phyloP scores from a whole-genome alignment of 2,797 vertebrate species.

The Leuciscus waleckii region DNA sequence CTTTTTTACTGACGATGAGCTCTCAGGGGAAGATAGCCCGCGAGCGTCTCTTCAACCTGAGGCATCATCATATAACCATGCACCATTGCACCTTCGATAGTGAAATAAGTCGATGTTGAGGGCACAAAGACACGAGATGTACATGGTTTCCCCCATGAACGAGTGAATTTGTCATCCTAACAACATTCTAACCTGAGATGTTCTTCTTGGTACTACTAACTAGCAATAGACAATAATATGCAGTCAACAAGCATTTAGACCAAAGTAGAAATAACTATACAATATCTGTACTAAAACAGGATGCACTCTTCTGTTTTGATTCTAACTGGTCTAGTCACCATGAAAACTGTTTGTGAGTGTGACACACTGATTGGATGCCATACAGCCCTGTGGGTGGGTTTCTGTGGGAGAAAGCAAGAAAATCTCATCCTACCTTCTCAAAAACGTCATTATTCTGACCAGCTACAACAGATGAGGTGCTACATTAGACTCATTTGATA shows the following conservation, averaged over 20 bases:
- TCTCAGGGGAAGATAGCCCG: too few relatives aligned
- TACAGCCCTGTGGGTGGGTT: constrained; percentile 3
- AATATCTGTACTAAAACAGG: neutral
- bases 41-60: too few relatives aligned
- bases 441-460: neutral
- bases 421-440: neutral
- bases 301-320: constrained; percentile 4
- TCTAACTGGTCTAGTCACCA: neutral
- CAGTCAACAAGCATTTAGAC: neutral
- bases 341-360: constrained; percentile 11
- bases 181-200: too few relatives aligned
- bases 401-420: neutral
- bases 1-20: too few relatives aligned
- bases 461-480: neutral
- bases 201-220: neutral
- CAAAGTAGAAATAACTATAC: neutral
- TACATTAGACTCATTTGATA: neutral
- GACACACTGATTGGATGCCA: neutral
- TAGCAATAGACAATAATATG: neutral
- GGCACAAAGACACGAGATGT: too few relatives aligned
- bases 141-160: too few relatives aligned
- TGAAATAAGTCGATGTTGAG: too few relatives aligned
- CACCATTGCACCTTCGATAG: too few relatives aligned
- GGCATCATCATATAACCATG: too few relatives aligned
- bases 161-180: too few relatives aligned